Percentiles rank a stretch among this genome's conserved stretches.
phyloP scores from a whole-genome alignment of 2,888 invertebrate species.

The Prosapia bicincta region DNA sequence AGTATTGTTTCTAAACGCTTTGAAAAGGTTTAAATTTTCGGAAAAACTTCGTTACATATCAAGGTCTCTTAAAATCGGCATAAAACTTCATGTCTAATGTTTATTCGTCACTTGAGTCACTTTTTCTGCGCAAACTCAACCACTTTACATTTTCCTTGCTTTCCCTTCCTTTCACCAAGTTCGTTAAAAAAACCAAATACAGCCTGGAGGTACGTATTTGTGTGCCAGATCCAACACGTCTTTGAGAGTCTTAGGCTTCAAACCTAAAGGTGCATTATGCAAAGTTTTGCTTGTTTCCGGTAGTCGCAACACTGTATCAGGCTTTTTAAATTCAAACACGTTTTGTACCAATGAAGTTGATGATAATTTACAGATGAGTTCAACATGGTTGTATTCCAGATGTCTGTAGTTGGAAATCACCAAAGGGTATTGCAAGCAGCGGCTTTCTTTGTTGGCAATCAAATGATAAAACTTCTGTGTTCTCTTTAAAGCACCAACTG shows the following conservation, averaged over 20 bases:
- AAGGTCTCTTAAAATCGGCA: not conserved
- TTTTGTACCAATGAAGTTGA: not conserved
- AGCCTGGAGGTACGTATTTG: not conserved
- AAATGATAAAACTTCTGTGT: not conserved
- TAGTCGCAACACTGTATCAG: not conserved
- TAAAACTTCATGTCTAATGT: not conserved
- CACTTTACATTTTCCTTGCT: not conserved
- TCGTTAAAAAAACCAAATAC: not conserved
- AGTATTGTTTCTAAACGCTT: not conserved
- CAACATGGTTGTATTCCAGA: slow-evolving; percentile 2
- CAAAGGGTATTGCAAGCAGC: no score
- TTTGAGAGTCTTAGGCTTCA: not conserved
- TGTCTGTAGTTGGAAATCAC: not conserved
- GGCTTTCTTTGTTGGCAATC: no score
- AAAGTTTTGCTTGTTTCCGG: not conserved
- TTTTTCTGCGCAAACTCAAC: not conserved
- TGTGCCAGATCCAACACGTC: not conserved
- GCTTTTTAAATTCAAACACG: not conserved
- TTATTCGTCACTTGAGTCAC: not conserved
- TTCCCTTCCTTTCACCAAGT: not conserved
- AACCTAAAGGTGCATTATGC: not conserved
- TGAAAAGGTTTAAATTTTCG: not conserved
- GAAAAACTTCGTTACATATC: not conserved
- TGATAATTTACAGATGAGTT: not conserved
- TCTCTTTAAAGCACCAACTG: not conserved